Base-by-base conservation (phyloP, 2,797 vertebrate species). In the Brachyrhaphis roseni region DNA sequence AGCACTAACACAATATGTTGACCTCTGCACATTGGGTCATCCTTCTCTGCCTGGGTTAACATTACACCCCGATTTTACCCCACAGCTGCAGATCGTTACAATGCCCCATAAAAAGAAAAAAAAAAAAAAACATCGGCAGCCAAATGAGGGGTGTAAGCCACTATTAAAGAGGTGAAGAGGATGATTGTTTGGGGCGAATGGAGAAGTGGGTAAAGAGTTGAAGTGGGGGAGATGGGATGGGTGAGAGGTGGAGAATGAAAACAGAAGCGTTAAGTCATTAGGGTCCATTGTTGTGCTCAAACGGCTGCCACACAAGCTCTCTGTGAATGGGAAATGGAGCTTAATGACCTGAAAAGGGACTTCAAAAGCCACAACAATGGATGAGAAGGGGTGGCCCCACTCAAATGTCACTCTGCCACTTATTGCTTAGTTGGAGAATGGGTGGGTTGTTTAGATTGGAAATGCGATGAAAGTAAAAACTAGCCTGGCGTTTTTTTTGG, bases 21-120 rank as follows among this genome's bases (percentile, higher is more conserved):
- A 97, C 96, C 97, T 96, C 91, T 97, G 96, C 95, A 95, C 96
- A 90, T 93, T 62, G 90, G 95, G 95, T 97, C 96, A 97, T 94
- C 89, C 91, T 92, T 92, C 90, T 87, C 81, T 90, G 94, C 95
- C 94, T 95, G 92, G 95, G 94, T 95, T 97, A 96, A 96, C 89
- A 83, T 96, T 96, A 96, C 90, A 95, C 94, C 92, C 95, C 89
- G 92, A 92, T 93, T 96, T 97, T 96, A 96, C 94, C 96, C 92
- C 95, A 96, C 97, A 98, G 97, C 97, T 99, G 97, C 96, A 96
- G 94, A 95, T 95, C 93, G 94, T 96, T 95, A 98, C 94, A 96
- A 96, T 91, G 84, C 90, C 95, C 94, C 93, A 96, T 97, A 97
- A 98, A 98, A 70, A 98, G 97, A 75, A 53, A 10, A 51, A 23